Percentiles rank a stretch among this genome's conserved stretches.
Conservation (phyloP, 2,888 invertebrate species). For the Apotomis turbidana region DNA sequence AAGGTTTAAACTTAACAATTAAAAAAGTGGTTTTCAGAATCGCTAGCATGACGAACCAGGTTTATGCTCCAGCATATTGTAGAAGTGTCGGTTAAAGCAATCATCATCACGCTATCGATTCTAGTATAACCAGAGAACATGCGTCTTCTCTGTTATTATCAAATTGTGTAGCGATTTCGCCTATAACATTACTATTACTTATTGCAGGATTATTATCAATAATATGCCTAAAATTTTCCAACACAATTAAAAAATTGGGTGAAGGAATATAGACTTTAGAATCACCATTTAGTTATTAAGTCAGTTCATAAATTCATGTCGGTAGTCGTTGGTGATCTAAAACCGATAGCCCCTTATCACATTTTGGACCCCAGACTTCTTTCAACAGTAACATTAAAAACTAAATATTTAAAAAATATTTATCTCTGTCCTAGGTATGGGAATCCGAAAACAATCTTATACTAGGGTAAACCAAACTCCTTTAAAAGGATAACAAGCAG, state of each 20-base stretch:
- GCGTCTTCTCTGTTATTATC: slow-evolving; percentile 19
- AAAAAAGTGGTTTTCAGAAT: slow-evolving; percentile 44
- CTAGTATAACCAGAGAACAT: slow-evolving; percentile 7
- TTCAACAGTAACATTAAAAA: slow-evolving; percentile 74
- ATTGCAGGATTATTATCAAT: slow-evolving; percentile 41
- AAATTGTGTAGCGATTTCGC: slow-evolving; percentile 35
- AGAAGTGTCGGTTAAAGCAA: slow-evolving; percentile 8
- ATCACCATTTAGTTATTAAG: slow-evolving; percentile 5
- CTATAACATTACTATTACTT: slow-evolving; percentile 38
- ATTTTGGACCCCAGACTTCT: slow-evolving; percentile 77
- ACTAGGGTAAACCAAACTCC: slow-evolving; percentile 73
- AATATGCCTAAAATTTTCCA: slow-evolving; percentile 39
- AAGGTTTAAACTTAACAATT: slow-evolving; percentile 45
- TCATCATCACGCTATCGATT: slow-evolving; percentile 21
- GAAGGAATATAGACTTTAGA: slow-evolving; percentile 26
- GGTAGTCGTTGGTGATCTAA: slow-evolving; percentile 51
- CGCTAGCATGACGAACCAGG: slow-evolving; percentile 9
- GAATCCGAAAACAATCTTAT: slow-evolving; percentile 67
- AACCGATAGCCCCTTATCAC: slow-evolving; percentile 61
- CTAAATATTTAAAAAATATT: slow-evolving; percentile 74
- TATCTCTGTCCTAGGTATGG: slow-evolving; percentile 67
- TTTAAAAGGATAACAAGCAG: slow-evolving; percentile 81
- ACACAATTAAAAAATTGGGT: slow-evolving; percentile 39
- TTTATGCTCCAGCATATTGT: background rate
- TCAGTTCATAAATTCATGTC: slow-evolving; percentile 47